A percentile compares a stretch with the other conserved stretches of the same genome.
These are phyloP conservation scores for Cervus canadensis DNA, from an alignment of 2,113 vertebrate genomes.

Conservation along the genomic window DNA sequence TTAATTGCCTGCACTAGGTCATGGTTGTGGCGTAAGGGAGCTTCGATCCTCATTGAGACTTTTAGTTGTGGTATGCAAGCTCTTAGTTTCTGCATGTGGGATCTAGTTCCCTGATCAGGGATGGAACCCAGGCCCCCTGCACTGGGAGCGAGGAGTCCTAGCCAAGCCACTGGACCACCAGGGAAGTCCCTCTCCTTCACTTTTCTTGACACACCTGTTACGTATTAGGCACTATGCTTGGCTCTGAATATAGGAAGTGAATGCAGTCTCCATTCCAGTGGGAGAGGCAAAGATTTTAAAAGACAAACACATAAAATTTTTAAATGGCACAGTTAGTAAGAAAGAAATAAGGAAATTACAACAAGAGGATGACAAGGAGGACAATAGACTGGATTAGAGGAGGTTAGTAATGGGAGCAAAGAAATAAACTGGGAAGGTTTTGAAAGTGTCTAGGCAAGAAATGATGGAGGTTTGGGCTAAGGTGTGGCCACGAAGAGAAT, in stretches of 20 bases:
- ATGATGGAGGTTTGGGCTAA: neutral
- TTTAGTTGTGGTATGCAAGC: neutral
- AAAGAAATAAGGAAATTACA: constrained; percentile 2
- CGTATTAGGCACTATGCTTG: neutral
- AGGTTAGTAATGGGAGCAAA: neutral
- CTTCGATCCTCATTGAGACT: neutral
- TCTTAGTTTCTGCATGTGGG: neutral
- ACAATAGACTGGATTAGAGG: neutral
- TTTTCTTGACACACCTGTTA: neutral
- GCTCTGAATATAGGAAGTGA: neutral
- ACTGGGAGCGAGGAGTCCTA: neutral
- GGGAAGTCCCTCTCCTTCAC: neutral
- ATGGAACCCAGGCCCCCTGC: neutral
- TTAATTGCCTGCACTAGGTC: neutral
- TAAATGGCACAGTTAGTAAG: neutral
- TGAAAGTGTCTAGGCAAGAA: neutral
- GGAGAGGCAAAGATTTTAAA: neutral
- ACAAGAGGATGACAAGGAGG: neutral
- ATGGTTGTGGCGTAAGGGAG: neutral
- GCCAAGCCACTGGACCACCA: neutral
- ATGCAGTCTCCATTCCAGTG: neutral
- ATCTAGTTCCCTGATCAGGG: neutral
- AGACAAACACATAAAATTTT: neutral
- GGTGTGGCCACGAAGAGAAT: neutral
- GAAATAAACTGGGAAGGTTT: neutral